Conservation (phyloP, 2,888 invertebrate genomes). For the Caenorhabditis becei region DNA sequence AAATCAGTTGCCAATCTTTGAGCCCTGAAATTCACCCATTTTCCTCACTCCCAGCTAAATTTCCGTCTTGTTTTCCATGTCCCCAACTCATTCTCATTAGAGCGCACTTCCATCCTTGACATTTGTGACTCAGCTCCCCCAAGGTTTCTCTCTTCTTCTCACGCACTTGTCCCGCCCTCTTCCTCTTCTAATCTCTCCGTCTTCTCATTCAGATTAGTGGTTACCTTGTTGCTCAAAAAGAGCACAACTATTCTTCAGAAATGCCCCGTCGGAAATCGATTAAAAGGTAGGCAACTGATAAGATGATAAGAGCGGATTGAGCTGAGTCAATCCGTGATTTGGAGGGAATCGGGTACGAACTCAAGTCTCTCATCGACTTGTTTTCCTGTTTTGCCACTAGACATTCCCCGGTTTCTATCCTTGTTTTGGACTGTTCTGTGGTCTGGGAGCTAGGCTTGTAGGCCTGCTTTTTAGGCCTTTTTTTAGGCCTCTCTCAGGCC, state of each 20-base stretch:
- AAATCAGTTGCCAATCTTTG: background rate
- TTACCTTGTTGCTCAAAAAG: slow-evolving; percentile 26
- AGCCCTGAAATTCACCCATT: too few relatives aligned
- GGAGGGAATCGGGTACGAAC: background rate
- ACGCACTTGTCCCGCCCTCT: slow-evolving; percentile 14
- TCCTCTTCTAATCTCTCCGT: slow-evolving; percentile 32
- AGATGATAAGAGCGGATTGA: background rate
- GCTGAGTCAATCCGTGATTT: background rate
- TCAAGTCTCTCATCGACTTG: background rate
- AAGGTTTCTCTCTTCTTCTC: slow-evolving; percentile 31
- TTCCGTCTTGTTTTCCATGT: too few relatives aligned
- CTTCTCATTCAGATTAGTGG: slow-evolving; percentile 36
- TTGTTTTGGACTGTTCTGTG: too few relatives aligned
- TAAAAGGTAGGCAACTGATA: slow-evolving; percentile 18
- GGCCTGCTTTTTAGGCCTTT: too few relatives aligned
- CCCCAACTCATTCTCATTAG: too few relatives aligned
- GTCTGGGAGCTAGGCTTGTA: too few relatives aligned
- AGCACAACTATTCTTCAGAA: slow-evolving; percentile 16
- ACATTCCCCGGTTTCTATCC: too few relatives aligned
- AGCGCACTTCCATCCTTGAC: background rate
- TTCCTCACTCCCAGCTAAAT: too few relatives aligned
- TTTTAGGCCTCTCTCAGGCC: too few relatives aligned
- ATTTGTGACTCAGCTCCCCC: slow-evolving; percentile 16
- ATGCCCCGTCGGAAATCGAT: slow-evolving; percentile 47
- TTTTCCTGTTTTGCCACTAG: too few relatives aligned